Percentiles rank a stretch among this genome's conserved stretches.
Conservation (phyloP, 2,888 invertebrate genomes). For the Drosophila borborema region DNA sequence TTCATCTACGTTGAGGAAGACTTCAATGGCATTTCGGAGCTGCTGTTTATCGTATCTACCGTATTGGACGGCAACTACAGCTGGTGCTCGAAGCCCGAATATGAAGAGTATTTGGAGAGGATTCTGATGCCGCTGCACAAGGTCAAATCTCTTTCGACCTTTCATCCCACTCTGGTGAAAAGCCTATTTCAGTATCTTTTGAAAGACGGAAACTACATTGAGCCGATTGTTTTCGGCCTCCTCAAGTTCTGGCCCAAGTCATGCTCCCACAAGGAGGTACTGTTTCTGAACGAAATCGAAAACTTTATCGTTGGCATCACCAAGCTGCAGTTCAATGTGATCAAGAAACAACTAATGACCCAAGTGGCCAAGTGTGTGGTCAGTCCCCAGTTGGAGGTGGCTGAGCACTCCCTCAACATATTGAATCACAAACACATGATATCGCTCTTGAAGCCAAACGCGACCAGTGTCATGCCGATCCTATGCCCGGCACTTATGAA, state of each 20-base stretch:
- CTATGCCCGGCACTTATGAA: background rate
- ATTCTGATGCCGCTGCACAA: slow-evolving; percentile 11
- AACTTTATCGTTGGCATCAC: background rate
- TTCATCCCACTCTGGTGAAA: background rate
- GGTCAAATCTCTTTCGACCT: background rate
- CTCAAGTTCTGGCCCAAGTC: slow-evolving; percentile 14
- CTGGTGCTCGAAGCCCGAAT: background rate
- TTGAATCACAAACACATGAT: background rate
- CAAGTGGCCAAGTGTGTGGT: slow-evolving; percentile 1
- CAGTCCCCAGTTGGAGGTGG: background rate
- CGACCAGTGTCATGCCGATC: background rate
- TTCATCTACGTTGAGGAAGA: slow-evolving; percentile 6
- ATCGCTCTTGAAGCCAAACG: background rate
- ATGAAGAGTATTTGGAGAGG: background rate
- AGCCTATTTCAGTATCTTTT: background rate
- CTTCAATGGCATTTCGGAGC: background rate
- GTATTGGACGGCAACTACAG: background rate
- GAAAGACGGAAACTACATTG: background rate
- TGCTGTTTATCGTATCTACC: background rate
- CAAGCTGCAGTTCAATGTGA: background rate
- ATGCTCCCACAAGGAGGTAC: background rate
- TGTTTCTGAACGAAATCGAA: background rate
- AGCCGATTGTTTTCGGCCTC: background rate
- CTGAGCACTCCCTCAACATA: slow-evolving; percentile 1
- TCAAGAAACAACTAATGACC: background rate